These are phyloP conservation scores for Aphelocoma californica DNA, from an alignment of 2,797 vertebrate genomes.

Conservation along the genomic window DNA sequence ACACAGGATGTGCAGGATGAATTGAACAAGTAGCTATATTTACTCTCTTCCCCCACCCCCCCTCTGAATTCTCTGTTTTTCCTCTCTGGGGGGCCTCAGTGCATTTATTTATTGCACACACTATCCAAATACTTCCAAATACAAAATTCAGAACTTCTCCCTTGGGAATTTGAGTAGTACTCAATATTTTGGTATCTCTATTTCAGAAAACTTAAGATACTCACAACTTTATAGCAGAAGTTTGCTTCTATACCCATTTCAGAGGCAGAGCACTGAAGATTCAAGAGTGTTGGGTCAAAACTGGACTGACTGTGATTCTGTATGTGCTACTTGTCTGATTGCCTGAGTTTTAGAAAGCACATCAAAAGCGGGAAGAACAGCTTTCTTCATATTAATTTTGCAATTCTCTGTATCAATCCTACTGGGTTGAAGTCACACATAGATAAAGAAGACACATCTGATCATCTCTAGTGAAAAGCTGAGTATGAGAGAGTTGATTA, in stretches of 20 bases:
- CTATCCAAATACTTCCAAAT: neutral
- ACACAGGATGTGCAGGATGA: neutral
- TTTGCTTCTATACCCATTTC: neutral
- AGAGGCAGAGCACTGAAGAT: neutral
- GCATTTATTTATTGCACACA: neutral
- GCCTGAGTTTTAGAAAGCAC: neutral
- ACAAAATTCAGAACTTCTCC: neutral
- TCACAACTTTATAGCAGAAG: neutral
- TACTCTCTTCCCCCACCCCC: rapidly evolving
- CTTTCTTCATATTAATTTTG: neutral
- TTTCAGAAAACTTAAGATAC: neutral
- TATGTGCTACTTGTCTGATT: neutral
- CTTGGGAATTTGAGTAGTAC: neutral
- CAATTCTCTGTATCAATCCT: neutral
- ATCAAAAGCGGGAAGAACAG: neutral
- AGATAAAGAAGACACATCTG: neutral
- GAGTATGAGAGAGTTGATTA: neutral
- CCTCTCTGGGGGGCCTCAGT: neutral
- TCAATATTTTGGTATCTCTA: neutral
- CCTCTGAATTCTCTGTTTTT: neutral
- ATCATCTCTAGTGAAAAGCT: neutral
- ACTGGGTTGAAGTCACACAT: neutral
- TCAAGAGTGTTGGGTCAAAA: neutral
- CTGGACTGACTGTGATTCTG: neutral
- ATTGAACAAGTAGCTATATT: neutral